A percentile compares a stretch with the other conserved stretches of the same genome.
These are phyloP conservation scores for Lasioglossum calceatum DNA, from an alignment of 2,888 invertebrate species.

Conservation along the genomic window DNA sequence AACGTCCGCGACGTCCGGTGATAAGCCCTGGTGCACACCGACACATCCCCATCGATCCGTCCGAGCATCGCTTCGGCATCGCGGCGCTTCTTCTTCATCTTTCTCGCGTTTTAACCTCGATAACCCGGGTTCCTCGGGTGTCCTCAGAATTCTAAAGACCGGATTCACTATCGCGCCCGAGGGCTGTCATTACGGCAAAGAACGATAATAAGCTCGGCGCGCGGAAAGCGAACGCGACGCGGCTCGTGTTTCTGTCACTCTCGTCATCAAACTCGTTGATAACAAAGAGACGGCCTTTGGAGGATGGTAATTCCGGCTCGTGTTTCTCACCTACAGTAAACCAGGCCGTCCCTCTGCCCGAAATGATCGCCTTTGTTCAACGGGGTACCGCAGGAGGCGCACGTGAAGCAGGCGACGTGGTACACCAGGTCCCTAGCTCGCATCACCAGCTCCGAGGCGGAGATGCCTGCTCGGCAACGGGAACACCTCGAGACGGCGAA, in stretches of 20 bases:
- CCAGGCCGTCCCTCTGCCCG: constrained; percentile 93
- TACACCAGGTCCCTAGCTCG: constrained; percentile 94
- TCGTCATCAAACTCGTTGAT: constrained; percentile 74
- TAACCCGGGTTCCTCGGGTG: constrained; percentile 21
- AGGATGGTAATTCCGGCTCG: constrained; percentile 70
- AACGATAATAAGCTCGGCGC: constrained; percentile 30
- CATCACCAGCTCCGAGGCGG: constrained; percentile 96
- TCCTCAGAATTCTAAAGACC: constrained; percentile 42
- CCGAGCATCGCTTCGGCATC: constrained; percentile 44
- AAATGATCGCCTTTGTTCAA: constrained; percentile 96
- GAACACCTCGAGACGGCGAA: constrained; percentile 95
- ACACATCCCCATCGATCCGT: constrained; percentile 44
- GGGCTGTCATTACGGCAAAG: constrained; percentile 53
- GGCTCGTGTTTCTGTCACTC: constrained; percentile 70
- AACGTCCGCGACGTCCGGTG: background rate
- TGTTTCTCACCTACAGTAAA: constrained; percentile 87
- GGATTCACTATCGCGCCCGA: constrained; percentile 44
- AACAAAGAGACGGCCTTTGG: constrained; percentile 73
- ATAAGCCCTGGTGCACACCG: constrained; percentile 20
- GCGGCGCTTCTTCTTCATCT: constrained; percentile 54
- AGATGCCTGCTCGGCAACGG: constrained; percentile 93
- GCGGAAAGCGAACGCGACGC: constrained; percentile 35
- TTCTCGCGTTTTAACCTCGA: constrained; percentile 47
- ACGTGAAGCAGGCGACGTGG: constrained; percentile 96
- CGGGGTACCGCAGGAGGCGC: constrained; percentile 92